Base-by-base conservation (phyloP, 2,888 invertebrate genomes). In the Rotaria macrura region DNA sequence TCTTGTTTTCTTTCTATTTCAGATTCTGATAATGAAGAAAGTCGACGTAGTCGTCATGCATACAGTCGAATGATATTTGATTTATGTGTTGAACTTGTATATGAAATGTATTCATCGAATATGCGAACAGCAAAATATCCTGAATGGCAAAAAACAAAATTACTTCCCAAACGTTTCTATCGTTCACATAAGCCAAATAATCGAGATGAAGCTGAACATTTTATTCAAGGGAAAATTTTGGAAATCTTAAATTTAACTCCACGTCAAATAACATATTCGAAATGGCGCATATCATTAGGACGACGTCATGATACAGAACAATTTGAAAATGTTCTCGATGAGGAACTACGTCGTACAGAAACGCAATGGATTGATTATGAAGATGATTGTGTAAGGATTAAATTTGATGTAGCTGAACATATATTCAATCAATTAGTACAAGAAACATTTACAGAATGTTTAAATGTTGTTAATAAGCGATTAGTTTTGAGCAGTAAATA, bases 301-400 rank as follows among this genome's bases (percentile, higher is more conserved):
- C 79, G 79, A n/a, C 65, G 38, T 34, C 65, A 65, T 34, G 34
- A 14, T 17, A 34, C 17, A 14, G 79, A 79, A 43, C 79, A 79
- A 79, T 79, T 79, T 43, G 79, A 79, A 43, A 43, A n/a, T 25
- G 79, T 79, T 43, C 43, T 79, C 1, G 40, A 79, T 43, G 79
- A 79, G n/a, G 94, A 94, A 90, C 92, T 94, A 84, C 93, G 93
- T 88, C 93, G 93, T 84, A 94, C 94, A 88, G 94, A 94, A 89
- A 91, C 92, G n/a, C 93, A 93, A 87, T 95, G 94, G 94, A 93
- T 93, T 1, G 93, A 93, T 89, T 94, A 94, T 89, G 93, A 94
- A 89, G 91, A 92, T 84, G 94, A 94, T 88, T 94, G 94, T 89
- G 91, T 93, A 34, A 92, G 93, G 57, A 93, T 94, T 38, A 93